These are phyloP conservation scores for Chesias legatella DNA, from an alignment of 2,888 invertebrate species.

Conservation along the genomic window DNA sequence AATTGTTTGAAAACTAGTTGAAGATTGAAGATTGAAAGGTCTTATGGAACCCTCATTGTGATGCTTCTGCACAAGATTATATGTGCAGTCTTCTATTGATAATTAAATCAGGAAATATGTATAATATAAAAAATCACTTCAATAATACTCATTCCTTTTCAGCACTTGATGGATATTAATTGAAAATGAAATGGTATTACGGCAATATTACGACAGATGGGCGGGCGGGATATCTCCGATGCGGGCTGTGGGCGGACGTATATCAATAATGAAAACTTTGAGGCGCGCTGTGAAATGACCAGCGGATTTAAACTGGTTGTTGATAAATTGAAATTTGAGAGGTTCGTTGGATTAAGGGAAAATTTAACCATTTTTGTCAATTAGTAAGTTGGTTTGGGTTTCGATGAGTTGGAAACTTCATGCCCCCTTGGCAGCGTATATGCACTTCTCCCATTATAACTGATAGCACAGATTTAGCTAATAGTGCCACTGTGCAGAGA, in stretches of 20 bases:
- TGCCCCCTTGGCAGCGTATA: too few relatives aligned
- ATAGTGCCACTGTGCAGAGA: too few relatives aligned
- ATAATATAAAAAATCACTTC: too few relatives aligned
- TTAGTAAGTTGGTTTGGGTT: background rate
- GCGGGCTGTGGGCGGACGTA: slow-evolving; percentile 1
- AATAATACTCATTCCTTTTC: too few relatives aligned
- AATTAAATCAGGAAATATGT: too few relatives aligned
- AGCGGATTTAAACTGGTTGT: background rate
- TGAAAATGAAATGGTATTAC: background rate
- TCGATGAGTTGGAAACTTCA: background rate
- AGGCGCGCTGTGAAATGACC: background rate
- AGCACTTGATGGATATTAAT: background rate
- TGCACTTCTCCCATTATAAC: too few relatives aligned
- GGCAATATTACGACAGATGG: slow-evolving; percentile 1
- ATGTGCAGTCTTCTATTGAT: too few relatives aligned
- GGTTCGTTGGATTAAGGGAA: background rate
- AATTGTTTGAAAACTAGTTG: too few relatives aligned
- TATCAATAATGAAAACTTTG: slow-evolving; percentile 9
- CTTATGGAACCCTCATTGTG: too few relatives aligned
- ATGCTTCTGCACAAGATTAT: too few relatives aligned
- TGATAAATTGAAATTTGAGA: slow-evolving; percentile 2
- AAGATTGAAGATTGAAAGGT: too few relatives aligned
- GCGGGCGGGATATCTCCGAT: slow-evolving; percentile 8
- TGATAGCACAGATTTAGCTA: too few relatives aligned
- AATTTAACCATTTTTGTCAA: background rate